These are phyloP conservation scores for Engystomops pustulosus DNA, from an alignment of 2,113 vertebrate species.

Conservation along the genomic window DNA sequence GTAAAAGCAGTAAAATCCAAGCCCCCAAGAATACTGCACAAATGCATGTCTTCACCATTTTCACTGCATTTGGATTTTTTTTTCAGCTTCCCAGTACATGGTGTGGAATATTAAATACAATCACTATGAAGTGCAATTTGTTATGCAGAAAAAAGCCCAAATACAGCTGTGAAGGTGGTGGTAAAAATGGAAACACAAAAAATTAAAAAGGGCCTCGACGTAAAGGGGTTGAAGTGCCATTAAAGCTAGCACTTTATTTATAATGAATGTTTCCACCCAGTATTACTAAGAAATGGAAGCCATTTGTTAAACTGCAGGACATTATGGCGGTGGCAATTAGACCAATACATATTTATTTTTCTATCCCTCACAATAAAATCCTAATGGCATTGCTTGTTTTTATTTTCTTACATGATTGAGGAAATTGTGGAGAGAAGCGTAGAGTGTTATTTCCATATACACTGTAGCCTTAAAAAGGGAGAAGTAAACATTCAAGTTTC, in stretches of 20 bases:
- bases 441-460: conserved; percentile 1
- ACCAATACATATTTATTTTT: not conserved
- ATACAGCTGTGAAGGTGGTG: too few species aligned
- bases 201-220: too few species aligned
- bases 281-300: not conserved
- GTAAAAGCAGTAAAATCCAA: too few species aligned
- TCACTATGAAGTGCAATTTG: too few species aligned
- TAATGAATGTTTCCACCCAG: not conserved
- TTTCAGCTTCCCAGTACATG: too few species aligned
- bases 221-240: too few species aligned
- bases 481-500: conserved; percentile 33
- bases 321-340: not conserved
- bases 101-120: too few species aligned
- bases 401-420: not conserved
- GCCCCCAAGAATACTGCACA: too few species aligned
- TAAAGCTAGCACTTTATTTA: not conserved
- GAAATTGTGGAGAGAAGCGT: not conserved
- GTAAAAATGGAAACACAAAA: too few species aligned
- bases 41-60: too few species aligned
- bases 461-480: conserved; percentile 12
- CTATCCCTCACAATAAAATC: not conserved
- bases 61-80: too few species aligned
- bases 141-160: too few species aligned
- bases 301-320: not conserved
- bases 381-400: conserved; percentile 9